phyloP scores from a whole-genome alignment of 2,797 vertebrate genomes.

The Staurois parvus region DNA sequence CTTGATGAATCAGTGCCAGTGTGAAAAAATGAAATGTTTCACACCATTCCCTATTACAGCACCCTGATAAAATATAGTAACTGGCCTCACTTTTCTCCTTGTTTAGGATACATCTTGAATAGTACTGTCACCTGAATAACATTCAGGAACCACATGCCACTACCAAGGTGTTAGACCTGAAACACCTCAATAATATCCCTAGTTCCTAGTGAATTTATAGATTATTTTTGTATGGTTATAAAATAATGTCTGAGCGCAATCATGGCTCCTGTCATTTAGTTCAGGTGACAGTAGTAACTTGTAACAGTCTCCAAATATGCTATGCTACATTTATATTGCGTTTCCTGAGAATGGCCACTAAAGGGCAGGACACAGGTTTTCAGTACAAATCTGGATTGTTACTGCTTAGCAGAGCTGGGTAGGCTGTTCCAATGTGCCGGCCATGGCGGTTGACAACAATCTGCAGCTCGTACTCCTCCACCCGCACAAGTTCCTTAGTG shows the following conservation, averaged over 20 bases:
- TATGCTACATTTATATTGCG: neutral
- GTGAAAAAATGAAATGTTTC: too few relatives aligned
- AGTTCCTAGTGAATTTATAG: too few relatives aligned
- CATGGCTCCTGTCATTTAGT: too few relatives aligned
- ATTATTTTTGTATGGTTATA: too few relatives aligned
- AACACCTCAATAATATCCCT: too few relatives aligned
- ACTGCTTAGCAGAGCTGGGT: conserved; percentile 82
- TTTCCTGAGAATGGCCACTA: neutral
- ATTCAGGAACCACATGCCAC: too few relatives aligned
- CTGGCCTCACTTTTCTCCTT: neutral
- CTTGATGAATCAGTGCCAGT: too few relatives aligned
- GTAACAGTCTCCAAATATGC: too few relatives aligned
- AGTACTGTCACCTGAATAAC: neutral
- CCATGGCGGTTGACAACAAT: conserved; percentile 79
- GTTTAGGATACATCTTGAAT: neutral
- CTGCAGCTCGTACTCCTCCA: conserved; percentile 82
- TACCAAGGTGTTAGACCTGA: too few relatives aligned
- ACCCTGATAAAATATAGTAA: neutral
- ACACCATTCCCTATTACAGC: neutral
- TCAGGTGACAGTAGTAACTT: too few relatives aligned
- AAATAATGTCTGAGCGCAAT: too few relatives aligned
- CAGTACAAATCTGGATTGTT: conserved; percentile 64
- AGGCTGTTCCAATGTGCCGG: conserved; percentile 81
- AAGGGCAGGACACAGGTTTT: neutral
- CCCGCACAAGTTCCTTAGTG: conserved; percentile 75